Percentiles rank a stretch among this genome's conserved stretches.
These are phyloP conservation scores for Apotomis turbidana DNA, from an alignment of 2,888 invertebrate species.

Conservation along the genomic window DNA sequence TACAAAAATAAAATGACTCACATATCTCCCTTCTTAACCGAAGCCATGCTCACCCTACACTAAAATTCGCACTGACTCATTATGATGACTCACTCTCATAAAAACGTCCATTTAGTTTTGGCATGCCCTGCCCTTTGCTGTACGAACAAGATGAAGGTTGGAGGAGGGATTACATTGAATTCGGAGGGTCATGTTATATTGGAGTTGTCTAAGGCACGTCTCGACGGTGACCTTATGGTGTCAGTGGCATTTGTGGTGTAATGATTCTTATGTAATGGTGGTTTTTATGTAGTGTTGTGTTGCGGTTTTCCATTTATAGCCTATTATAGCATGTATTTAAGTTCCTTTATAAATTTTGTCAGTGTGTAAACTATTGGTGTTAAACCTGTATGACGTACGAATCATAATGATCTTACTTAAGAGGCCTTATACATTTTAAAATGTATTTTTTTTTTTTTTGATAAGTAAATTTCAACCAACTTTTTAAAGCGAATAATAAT, in stretches of 20 bases:
- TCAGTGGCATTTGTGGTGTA: conserved; percentile 41
- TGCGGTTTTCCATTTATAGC: background rate
- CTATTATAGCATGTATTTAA: background rate
- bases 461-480: no score
- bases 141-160: conserved; percentile 13
- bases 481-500: no score
- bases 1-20: conserved; percentile 21
- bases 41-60: conserved; percentile 34
- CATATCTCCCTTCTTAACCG: conserved; percentile 8
- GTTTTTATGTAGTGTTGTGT: conserved; percentile 21
- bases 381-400: no score
- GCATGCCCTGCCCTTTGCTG: conserved; percentile 50
- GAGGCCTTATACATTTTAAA: no score
- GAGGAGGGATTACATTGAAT: conserved; percentile 49
- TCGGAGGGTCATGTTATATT: conserved; percentile 49
- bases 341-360: background rate
- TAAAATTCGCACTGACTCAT: conserved; percentile 47
- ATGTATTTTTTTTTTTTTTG: no score
- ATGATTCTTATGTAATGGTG: conserved; percentile 35
- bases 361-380: no score
- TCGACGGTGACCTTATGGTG: conserved; percentile 51
- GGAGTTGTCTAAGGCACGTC: conserved; percentile 66
- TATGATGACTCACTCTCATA: conserved; percentile 52
- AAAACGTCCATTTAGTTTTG: conserved; percentile 51
- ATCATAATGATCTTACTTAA: no score